phyloP scores from a whole-genome alignment of 2,797 vertebrate species.

The Sebastes cheni region DNA sequence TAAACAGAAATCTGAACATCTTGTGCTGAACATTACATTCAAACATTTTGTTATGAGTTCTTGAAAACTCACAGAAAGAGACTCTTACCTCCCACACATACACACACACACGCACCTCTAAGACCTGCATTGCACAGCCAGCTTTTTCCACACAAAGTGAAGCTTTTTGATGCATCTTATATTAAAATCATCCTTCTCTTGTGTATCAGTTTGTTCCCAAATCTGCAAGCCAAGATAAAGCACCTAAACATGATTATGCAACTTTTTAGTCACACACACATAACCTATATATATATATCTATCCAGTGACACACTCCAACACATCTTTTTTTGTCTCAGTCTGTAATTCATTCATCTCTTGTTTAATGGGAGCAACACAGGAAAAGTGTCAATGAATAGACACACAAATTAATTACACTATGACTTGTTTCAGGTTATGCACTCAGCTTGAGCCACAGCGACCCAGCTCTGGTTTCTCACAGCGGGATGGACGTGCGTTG shows the following conservation, averaged over 20 bases:
- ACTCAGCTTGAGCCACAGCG: neutral
- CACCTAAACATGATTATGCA: neutral
- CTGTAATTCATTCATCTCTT: constrained; percentile 1
- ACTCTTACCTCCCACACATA: neutral
- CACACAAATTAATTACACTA: neutral
- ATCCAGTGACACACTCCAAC: neutral
- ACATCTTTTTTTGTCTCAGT: neutral
- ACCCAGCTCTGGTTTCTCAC: constrained; percentile 3
- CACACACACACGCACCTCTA: constrained; percentile 7
- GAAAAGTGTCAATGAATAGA: neutral
- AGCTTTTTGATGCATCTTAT: neutral
- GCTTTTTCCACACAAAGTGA: neutral
- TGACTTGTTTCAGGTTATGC: neutral
- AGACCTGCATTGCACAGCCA: neutral
- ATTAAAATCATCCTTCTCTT: neutral
- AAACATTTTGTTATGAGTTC: neutral
- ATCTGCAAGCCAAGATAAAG: neutral
- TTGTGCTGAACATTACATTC: constrained; percentile 11
- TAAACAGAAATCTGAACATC: constrained; percentile 14
- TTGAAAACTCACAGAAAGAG: neutral
- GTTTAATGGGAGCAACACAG: neutral
- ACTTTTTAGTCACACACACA: too few species aligned
- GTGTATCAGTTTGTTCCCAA: neutral
- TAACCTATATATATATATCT: neutral
- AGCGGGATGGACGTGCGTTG: neutral